Evolutionary conservation across 2,113 vertebrate species (phyloP).

Genomic region (Holacanthus passer): DNA sequence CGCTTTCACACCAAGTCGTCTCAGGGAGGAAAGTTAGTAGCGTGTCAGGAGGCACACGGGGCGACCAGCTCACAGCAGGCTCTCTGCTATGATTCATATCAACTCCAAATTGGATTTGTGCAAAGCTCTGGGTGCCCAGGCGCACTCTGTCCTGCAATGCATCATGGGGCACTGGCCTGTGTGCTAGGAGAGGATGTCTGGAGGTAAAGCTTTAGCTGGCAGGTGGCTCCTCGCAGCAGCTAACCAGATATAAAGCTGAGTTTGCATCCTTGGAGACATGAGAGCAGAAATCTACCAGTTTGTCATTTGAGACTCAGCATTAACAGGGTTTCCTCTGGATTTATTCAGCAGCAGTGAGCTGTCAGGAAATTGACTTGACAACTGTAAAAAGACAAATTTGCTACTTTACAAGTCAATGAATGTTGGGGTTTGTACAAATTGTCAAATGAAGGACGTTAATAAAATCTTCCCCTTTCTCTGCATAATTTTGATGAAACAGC

Average conservation of each 20-base stretch:
- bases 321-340: constrained; percentile 35
- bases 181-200: constrained; percentile 42
- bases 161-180: constrained; percentile 56
- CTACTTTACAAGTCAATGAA: neutral
- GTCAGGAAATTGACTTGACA: neutral
- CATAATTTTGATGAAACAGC: neutral
- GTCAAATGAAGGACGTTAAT: neutral
- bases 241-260: constrained; percentile 24
- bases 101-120: constrained; percentile 62
- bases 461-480: neutral
- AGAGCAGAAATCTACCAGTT: constrained; percentile 16
- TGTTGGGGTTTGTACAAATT: neutral
- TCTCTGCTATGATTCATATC: constrained; percentile 66
- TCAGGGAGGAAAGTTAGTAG: constrained; percentile 63
- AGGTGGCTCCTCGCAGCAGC: constrained; percentile 23
- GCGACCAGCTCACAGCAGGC: constrained; percentile 39
- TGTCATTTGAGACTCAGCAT: neutral
- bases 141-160: constrained; percentile 61
- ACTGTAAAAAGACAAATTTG: neutral
- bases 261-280: neutral
- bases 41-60: constrained; percentile 53
- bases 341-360: constrained; percentile 11
- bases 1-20: constrained; percentile 17
- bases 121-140: constrained; percentile 56
- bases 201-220: constrained; percentile 37